These are phyloP conservation scores for Drosophila algonquin DNA, from an alignment of 2,888 invertebrate species.

Conservation along the genomic window DNA sequence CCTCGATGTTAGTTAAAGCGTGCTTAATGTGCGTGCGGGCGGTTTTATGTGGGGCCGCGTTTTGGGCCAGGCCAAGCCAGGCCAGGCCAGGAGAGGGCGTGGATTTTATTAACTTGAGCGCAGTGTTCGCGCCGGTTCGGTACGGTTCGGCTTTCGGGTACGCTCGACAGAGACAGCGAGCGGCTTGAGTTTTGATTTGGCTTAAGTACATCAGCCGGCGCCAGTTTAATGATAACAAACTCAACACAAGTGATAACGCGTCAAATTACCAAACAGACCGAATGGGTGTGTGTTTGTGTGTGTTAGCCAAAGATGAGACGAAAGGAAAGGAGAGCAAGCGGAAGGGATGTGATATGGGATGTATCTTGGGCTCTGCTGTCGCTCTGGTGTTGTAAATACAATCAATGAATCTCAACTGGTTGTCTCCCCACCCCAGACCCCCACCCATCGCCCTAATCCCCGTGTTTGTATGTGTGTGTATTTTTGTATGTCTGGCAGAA, in stretches of 20 bases:
- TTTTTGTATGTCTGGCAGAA: constrained; percentile 40
- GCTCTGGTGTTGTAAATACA: constrained; percentile 76
- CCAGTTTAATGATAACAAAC: constrained; percentile 79
- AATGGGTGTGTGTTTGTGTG: constrained; percentile 23
- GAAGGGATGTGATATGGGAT: constrained; percentile 2
- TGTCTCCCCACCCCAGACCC: constrained; percentile 53
- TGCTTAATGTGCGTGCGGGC: constrained; percentile 60
- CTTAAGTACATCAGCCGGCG: constrained; percentile 68
- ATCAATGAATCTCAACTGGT: constrained; percentile 81
- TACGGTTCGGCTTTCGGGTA: constrained; percentile 7
- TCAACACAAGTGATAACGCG: constrained; percentile 80
- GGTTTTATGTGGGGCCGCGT: constrained; percentile 14
- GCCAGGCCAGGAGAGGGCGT: constrained; percentile 19
- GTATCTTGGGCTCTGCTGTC: constrained; percentile 30
- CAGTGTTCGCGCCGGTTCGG: constrained; percentile 26
- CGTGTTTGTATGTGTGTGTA: constrained; percentile 19
- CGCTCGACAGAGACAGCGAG: constrained; percentile 7
- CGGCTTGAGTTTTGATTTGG: constrained; percentile 67
- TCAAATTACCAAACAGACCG: constrained; percentile 74
- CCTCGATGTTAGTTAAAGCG: constrained; percentile 47
- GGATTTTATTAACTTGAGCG: constrained; percentile 74
- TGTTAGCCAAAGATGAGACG: not conserved
- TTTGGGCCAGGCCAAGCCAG: constrained; percentile 6
- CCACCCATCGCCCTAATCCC: not conserved
- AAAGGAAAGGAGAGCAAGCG: too few species aligned